Evolutionary conservation across 2,797 vertebrate genomes (phyloP).

Genomic region (Denticeps clupeoides): DNA sequence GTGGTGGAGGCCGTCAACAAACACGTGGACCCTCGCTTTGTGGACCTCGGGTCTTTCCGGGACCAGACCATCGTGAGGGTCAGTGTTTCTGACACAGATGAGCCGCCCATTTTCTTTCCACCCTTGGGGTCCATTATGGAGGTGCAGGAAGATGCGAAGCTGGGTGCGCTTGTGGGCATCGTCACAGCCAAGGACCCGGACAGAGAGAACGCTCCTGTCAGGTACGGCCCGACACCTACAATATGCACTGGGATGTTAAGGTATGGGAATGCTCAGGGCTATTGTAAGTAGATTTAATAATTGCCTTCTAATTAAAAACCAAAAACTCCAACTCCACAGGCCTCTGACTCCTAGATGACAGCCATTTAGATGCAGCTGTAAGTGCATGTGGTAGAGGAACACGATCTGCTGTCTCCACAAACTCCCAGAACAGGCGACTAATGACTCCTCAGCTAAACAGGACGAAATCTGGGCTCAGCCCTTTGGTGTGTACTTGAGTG

Average conservation of each 20-base stretch:
- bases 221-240: conserved; percentile 53
- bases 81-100: conserved; percentile 78
- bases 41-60: conserved; percentile 82
- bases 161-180: conserved; percentile 79
- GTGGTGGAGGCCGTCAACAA: conserved; percentile 94
- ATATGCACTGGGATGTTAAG: no score
- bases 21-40: conserved; percentile 81
- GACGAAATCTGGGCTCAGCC: conserved; percentile 1
- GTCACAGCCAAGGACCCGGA: conserved; percentile 86
- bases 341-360: not conserved
- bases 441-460: conserved; percentile 3
- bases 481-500: conserved; percentile 9
- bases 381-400: not conserved
- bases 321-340: not conserved
- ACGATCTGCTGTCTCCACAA: conserved; percentile 12
- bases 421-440: conserved; percentile 4
- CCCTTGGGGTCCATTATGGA: conserved; percentile 69
- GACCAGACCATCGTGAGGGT: conserved; percentile 89
- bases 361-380: conserved; percentile 3
- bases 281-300: not conserved
- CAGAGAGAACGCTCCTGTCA: conserved; percentile 74
- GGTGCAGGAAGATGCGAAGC: conserved; percentile 82
- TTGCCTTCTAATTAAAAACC: not conserved
- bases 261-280: not conserved
- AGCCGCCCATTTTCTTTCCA: conserved; percentile 82